These are phyloP conservation scores for Antechinus flavipes DNA, from an alignment of 2,113 vertebrate species.

Conservation along the genomic window DNA sequence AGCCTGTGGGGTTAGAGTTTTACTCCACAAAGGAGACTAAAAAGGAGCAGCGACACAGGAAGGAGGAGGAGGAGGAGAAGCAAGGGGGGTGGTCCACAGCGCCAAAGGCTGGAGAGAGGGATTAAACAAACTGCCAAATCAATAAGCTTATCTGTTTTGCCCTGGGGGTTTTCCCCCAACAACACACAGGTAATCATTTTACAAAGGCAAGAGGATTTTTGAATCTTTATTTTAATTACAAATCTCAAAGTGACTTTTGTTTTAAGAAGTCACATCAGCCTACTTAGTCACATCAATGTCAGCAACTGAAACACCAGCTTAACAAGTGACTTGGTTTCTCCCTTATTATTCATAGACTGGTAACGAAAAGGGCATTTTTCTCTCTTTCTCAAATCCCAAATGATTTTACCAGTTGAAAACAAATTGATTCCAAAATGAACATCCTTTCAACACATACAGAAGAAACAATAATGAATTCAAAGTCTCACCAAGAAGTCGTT, in stretches of 20 bases:
- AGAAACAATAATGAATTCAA: slow-evolving; percentile 62
- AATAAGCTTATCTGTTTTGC: neutral
- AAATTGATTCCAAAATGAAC: slow-evolving; percentile 57
- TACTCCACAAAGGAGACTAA: neutral
- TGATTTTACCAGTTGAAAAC: slow-evolving; percentile 55
- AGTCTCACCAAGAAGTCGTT: slow-evolving; percentile 60
- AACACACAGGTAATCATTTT: neutral
- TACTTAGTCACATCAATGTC: slow-evolving; percentile 39
- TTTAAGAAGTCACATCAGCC: slow-evolving; percentile 8
- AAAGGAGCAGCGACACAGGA: neutral
- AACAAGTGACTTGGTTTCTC: slow-evolving; percentile 51
- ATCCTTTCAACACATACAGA: slow-evolving; percentile 49
- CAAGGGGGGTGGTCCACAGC: neutral
- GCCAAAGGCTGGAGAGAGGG: neutral
- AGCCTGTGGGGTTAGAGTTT: neutral
- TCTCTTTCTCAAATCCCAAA: slow-evolving; percentile 52
- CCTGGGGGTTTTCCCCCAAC: neutral
- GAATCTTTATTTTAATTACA: slow-evolving; percentile 12
- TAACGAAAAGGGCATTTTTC: slow-evolving; percentile 41
- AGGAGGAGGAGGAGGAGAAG: neutral
- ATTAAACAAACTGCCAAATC: neutral
- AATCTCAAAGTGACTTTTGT: slow-evolving; percentile 31
- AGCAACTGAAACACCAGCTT: slow-evolving; percentile 53
- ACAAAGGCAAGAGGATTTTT: neutral
- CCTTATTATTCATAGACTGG: slow-evolving; percentile 27